Percentiles rank a stretch among this genome's conserved stretches.
phyloP scores from a whole-genome alignment of 2,797 vertebrate genomes.

The Buphagus erythrorhynchus region DNA sequence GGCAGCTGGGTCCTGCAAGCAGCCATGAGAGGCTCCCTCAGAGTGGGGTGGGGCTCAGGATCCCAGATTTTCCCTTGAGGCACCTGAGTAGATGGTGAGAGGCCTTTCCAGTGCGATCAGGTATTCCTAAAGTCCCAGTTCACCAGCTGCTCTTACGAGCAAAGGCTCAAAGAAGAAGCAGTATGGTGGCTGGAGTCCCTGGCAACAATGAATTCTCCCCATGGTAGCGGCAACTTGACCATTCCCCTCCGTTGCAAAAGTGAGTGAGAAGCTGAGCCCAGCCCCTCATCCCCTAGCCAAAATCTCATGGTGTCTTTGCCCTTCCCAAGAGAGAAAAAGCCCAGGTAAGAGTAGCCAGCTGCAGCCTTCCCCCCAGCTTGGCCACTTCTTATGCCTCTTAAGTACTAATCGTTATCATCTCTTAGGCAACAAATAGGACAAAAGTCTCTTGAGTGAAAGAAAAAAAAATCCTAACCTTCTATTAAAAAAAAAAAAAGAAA shows the following conservation, averaged over 20 bases:
- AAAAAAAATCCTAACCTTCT: neutral
- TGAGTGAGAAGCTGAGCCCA: too few relatives aligned
- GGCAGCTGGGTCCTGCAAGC: neutral
- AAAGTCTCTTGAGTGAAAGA: neutral
- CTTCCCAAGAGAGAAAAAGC: fast-evolving
- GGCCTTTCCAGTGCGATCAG: fast-evolving
- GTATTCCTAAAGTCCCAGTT: neutral
- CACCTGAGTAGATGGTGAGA: neutral
- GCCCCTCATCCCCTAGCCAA: neutral
- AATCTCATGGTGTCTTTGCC: neutral
- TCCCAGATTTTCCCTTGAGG: neutral
- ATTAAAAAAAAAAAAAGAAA: neutral
- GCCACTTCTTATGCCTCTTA: neutral
- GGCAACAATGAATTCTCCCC: too few relatives aligned
- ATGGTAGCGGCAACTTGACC: too few relatives aligned
- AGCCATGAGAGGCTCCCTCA: fast-evolving
- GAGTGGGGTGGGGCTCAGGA: fast-evolving
- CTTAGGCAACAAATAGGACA: neutral
- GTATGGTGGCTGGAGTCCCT: too few relatives aligned
- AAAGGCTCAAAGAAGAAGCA: neutral
- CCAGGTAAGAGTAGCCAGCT: neutral
- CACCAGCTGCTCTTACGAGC: fast-evolving
- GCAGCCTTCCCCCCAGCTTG: too few relatives aligned
- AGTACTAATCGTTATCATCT: neutral
- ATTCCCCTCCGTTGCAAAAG: too few relatives aligned